Base-by-base conservation (phyloP, 2,797 vertebrate species). In the Anguilla marmorata region DNA sequence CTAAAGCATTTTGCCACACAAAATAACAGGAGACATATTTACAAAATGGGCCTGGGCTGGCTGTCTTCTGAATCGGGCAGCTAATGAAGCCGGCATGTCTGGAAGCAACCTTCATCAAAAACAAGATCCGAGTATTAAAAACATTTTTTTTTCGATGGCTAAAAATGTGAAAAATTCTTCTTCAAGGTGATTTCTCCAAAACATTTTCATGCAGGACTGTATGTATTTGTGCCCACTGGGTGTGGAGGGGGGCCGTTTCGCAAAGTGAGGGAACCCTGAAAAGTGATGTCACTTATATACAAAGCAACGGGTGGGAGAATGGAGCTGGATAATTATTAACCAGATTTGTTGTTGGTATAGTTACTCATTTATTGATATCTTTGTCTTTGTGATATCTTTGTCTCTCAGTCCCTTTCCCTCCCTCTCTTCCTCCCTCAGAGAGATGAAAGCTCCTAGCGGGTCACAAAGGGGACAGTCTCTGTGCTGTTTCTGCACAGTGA, bases 321-420 rank as follows among this genome's bases (percentile, higher is more conserved):
- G 24, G n/a, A 7, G n/a, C 21, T 66, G 12, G 60, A 66, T 56
- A 56, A 56, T 14, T 56, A 56, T 56, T 56, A 56, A 56, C 54
- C 54, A 2, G 37, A 37, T 37, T 37, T 37, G 0, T 37, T 0
- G 14, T 16, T 41, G 12, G 30, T 33, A 14, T 9, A 30, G 11
- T 16, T 37, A 76, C 0, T 76, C 3, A 76, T 37, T 41, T 76
- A 6, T 50, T 7, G 60, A 27, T 63, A 19, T 63, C 33, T 50
- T 84, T 54, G 48, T 54, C 66, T 45, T 14, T 86, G 88, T 86
- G 48, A 84, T 89, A 83, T 66, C 90, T 54, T 3, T 37, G 37
- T 37, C 5, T 72, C 86, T 83, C 91, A 90, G 58, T n/a, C 90
- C 85, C 85, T 24, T 87, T 82, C 63, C 54, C 90, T 88, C 87